phyloP scores from a whole-genome alignment of 1,140 invertebrate species.

The Sycophila sp. region DNA sequence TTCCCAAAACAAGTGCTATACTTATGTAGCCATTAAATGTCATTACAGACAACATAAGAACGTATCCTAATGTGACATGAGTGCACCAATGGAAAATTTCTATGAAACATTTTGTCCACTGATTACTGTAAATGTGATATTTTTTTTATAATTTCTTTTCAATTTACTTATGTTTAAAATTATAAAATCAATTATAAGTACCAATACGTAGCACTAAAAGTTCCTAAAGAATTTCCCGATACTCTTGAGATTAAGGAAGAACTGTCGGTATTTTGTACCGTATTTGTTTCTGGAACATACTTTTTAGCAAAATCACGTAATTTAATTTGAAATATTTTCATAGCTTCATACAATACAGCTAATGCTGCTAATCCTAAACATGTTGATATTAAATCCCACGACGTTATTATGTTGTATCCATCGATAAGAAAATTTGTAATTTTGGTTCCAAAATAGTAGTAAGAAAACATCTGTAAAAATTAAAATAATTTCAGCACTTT shows the following conservation, averaged over 20 bases:
- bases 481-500: not conserved
- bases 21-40: constrained; percentile 86
- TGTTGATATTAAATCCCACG: constrained; percentile 64
- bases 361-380: constrained; percentile 67
- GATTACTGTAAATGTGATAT: constrained; percentile 43
- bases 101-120: constrained; percentile 49
- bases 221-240: constrained; percentile 40
- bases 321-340: constrained; percentile 65
- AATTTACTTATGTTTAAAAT: not conserved
- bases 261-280: constrained; percentile 44
- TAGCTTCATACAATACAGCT: constrained; percentile 68
- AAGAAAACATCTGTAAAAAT: constrained; percentile 67
- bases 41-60: constrained; percentile 92
- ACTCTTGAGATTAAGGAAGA: constrained; percentile 55
- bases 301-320: constrained; percentile 42
- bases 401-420: constrained; percentile 64
- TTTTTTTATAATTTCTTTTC: not conserved
- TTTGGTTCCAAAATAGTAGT: constrained; percentile 70
- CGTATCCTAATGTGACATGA: constrained; percentile 76
- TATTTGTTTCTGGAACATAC: constrained; percentile 31
- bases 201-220: constrained; percentile 39
- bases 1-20: constrained; percentile 79
- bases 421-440: constrained; percentile 68
- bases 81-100: constrained; percentile 59
- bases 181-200: constrained; percentile 39